Percentiles rank a stretch among this genome's conserved stretches.
Evolutionary conservation across 2,888 invertebrate species (phyloP).

Genomic region (Apeira syringaria): DNA sequence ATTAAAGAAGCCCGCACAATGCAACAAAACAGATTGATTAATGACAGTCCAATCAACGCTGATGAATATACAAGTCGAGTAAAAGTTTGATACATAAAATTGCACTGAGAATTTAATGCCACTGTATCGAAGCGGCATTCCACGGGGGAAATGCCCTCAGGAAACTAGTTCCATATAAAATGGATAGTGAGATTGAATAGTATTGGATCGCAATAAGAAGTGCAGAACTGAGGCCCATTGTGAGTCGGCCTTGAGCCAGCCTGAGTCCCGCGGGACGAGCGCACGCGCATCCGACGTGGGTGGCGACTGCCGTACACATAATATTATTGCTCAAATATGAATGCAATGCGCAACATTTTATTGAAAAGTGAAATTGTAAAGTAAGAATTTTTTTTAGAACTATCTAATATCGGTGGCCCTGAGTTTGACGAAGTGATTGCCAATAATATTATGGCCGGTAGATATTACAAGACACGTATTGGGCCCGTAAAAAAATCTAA

Average conservation of each 20-base stretch:
- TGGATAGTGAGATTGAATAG: slow-evolving; percentile 75
- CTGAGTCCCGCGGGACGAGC: slow-evolving; percentile 51
- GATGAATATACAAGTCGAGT: slow-evolving; percentile 32
- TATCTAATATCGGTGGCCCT: neutral
- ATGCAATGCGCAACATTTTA: slow-evolving; percentile 16
- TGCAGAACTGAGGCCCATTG: slow-evolving; percentile 65
- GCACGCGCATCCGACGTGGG: slow-evolving; percentile 56
- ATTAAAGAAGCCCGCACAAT: slow-evolving; percentile 15
- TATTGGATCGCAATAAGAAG: slow-evolving; percentile 72
- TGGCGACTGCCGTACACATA: slow-evolving; percentile 48
- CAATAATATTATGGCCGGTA: neutral
- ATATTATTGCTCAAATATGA: slow-evolving; percentile 24
- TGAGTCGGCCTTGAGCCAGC: slow-evolving; percentile 58
- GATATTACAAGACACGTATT: no score
- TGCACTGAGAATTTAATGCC: slow-evolving; percentile 51
- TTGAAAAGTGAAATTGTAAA: neutral
- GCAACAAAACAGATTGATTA: slow-evolving; percentile 26
- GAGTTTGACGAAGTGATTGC: neutral
- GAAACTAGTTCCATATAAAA: slow-evolving; percentile 76
- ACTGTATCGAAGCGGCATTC: slow-evolving; percentile 44
- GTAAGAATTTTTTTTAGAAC: neutral
- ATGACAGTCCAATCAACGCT: slow-evolving; percentile 24
- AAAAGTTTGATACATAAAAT: slow-evolving; percentile 41
- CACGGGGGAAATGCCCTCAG: slow-evolving; percentile 59
- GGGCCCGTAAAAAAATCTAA: no score